phyloP scores from a whole-genome alignment of 2,797 vertebrate species.

The Epinephelus awoara region DNA sequence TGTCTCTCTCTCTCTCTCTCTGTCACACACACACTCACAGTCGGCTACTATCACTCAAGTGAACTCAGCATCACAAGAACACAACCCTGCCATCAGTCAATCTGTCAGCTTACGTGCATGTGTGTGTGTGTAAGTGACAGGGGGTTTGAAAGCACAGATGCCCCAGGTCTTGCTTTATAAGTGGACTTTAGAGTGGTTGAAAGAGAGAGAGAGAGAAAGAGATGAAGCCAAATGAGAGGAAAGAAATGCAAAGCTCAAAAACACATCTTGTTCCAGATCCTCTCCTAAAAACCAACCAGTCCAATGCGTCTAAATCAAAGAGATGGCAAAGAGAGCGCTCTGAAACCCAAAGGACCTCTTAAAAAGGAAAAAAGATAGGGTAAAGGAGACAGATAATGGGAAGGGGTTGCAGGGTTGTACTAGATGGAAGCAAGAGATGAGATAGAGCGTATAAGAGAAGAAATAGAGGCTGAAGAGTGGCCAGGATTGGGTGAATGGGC shows the following conservation, averaged over 20 bases:
- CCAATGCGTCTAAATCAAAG: slow-evolving; percentile 57
- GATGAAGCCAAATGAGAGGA: slow-evolving; percentile 46
- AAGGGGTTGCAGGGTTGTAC: slow-evolving; percentile 16
- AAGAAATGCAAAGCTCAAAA: slow-evolving; percentile 64
- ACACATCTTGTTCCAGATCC: slow-evolving; percentile 63
- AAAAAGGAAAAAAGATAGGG: background rate
- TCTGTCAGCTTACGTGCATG: slow-evolving; percentile 36
- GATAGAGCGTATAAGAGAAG: slow-evolving; percentile 25
- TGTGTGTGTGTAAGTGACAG: slow-evolving; percentile 18
- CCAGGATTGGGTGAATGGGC: slow-evolving; percentile 4
- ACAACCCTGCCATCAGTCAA: slow-evolving; percentile 64
- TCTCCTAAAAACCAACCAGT: slow-evolving; percentile 49
- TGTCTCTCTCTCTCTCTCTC: background rate
- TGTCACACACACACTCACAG: slow-evolving; percentile 23
- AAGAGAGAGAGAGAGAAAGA: slow-evolving; percentile 9
- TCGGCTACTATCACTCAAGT: slow-evolving; percentile 54
- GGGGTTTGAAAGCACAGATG: slow-evolving; percentile 60
- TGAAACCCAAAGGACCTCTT: slow-evolving; percentile 42
- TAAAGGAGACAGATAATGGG: slow-evolving; percentile 32
- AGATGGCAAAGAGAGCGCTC: slow-evolving; percentile 36
- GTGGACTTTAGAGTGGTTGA: slow-evolving; percentile 61
- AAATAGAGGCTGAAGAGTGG: slow-evolving; percentile 21
- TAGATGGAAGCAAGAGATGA: slow-evolving; percentile 29
- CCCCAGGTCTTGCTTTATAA: slow-evolving; percentile 65
- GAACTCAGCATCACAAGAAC: slow-evolving; percentile 54